Percentiles rank a stretch among this genome's conserved stretches.
These are phyloP conservation scores for Mellilla xanthometata DNA, from an alignment of 2,888 invertebrate genomes.

Conservation along the genomic window DNA sequence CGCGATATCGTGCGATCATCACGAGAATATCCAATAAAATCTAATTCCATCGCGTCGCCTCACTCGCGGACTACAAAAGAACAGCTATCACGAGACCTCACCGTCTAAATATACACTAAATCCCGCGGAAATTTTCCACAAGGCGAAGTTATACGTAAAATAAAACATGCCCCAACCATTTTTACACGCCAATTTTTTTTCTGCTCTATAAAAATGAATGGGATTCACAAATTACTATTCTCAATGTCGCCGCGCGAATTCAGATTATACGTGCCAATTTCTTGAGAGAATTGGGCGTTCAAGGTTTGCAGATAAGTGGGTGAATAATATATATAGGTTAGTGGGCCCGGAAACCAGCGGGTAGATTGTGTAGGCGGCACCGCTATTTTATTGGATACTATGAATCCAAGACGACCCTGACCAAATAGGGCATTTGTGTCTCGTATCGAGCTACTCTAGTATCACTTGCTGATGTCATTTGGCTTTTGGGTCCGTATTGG, in stretches of 20 bases:
- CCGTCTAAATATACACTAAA: slow-evolving; percentile 40
- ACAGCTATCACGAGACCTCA: slow-evolving; percentile 11
- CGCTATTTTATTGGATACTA: slow-evolving; percentile 31
- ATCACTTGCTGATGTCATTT: slow-evolving; percentile 24
- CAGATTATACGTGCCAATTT: slow-evolving; percentile 53
- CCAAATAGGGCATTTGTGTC: slow-evolving; percentile 27
- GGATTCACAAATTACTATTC: slow-evolving; percentile 51
- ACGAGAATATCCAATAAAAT: slow-evolving; percentile 2
- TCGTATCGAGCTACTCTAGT: slow-evolving; percentile 10
- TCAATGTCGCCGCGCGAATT: slow-evolving; percentile 52
- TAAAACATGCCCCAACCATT: slow-evolving; percentile 40
- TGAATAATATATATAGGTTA: slow-evolving; percentile 55
- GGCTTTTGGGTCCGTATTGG: slow-evolving; percentile 1
- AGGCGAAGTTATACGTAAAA: too few species aligned
- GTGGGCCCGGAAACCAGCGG: slow-evolving; percentile 39
- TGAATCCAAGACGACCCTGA: slow-evolving; percentile 24
- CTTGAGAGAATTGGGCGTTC: slow-evolving; percentile 40
- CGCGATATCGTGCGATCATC: slow-evolving; percentile 6
- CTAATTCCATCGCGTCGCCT: slow-evolving; percentile 6
- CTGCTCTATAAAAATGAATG: slow-evolving; percentile 57
- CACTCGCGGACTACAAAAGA: slow-evolving; percentile 10
- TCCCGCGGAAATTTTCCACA: slow-evolving; percentile 40
- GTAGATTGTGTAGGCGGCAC: slow-evolving; percentile 33
- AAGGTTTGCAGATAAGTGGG: slow-evolving; percentile 48
- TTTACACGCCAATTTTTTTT: slow-evolving; percentile 42